Base-by-base conservation (phyloP, 1,140 invertebrate species). In the Wiebesia pumilae region DNA sequence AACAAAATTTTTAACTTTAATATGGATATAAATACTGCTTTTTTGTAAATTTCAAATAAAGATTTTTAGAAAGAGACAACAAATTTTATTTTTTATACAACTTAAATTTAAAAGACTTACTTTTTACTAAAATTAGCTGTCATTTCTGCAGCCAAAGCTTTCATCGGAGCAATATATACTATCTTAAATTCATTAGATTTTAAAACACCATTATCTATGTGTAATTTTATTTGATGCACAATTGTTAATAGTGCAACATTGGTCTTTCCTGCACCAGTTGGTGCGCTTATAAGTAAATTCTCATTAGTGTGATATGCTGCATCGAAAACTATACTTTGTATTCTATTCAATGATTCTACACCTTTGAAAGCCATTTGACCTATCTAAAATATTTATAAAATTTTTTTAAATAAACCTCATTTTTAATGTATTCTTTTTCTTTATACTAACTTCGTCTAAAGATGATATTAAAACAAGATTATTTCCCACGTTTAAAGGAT, bases 151-250 rank as follows among this genome's bases (percentile, higher is more conserved):
- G 99, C 99, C 33, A 99, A 93, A 2, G 99, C 99, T 95, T 99
- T 99, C 99, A 99, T 99, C 19, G 99, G 99, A 3, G 99, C 98
- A 84, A 99, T 97, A 93, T 99, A 99, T 33, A 99, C 97, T 90
- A 99, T 99, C 96, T 99, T 99, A 93, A 99, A 99, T 90, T 98
- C 96, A 94, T 99, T 96, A 91, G 97, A 97, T 93, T 97, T 96
- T 84, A 99, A 97, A 7, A 97, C 93, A 82, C 96, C 96, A 87
- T 96, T 95, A 87, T 96, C 95, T 77, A 98, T 96, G 91, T 99
- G 96, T 86, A 97, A 96, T 88, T 97, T 96, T 21, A 99, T 96
- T 90, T 98, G 97, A 93, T 99, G 97, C 0, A 99, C 95, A 67
- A 99, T 96, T 12, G 97, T 96, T 30, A 99, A 94, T 94, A 99